These are phyloP conservation scores for Ditylenchus dipsaci DNA, from an alignment of 1,140 invertebrate species.

Conservation along the genomic window DNA sequence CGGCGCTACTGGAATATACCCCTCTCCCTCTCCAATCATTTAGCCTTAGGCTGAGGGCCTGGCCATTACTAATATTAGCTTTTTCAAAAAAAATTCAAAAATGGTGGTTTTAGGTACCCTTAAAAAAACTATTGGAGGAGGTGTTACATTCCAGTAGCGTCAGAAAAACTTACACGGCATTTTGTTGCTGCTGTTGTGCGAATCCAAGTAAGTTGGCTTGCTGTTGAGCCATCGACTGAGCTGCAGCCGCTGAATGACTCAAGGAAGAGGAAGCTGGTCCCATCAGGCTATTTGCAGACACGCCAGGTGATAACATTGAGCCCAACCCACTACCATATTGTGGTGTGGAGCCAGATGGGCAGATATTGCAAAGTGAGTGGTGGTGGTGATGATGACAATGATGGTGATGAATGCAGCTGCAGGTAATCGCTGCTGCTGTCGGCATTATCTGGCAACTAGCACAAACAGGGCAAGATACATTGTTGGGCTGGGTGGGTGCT, in stretches of 20 bases:
- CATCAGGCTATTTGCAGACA: background rate
- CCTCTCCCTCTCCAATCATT: too few species aligned
- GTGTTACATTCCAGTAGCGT: too few species aligned
- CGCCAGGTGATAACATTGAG: background rate
- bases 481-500: background rate
- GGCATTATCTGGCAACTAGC: background rate
- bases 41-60: too few species aligned
- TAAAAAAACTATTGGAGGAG: too few species aligned
- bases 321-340: background rate
- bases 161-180: background rate
- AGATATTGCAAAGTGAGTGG: background rate
- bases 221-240: background rate
- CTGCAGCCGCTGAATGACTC: background rate
- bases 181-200: constrained; percentile 4
- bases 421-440: background rate
- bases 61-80: too few species aligned
- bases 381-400: constrained; percentile 12
- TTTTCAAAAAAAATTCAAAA: too few species aligned
- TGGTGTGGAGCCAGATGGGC: background rate
- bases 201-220: background rate
- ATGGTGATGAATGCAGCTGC: constrained; percentile 6
- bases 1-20: too few species aligned
- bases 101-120: too few species aligned
- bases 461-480: constrained; percentile 3
- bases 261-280: background rate